A percentile compares a stretch with the other conserved stretches of the same genome.
Conservation (phyloP, 23 tunicate species). For the Halocynthia aurantium region DNA sequence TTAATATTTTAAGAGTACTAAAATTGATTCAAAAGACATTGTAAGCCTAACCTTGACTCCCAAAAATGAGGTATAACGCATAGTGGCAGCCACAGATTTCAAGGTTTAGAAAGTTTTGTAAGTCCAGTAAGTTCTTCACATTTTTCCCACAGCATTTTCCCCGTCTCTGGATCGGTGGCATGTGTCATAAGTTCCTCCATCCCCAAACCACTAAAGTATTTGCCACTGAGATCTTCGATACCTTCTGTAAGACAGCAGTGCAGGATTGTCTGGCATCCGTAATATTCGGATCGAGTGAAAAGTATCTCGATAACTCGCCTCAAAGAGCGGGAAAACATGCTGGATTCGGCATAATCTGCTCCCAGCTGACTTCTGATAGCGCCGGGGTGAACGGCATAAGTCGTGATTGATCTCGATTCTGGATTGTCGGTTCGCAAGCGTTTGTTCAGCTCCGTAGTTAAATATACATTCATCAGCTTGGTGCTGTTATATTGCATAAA, state of each 20-base stretch:
- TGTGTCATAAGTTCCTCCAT: neutral
- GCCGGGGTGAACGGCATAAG: constrained; percentile 21
- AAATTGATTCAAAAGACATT: no score
- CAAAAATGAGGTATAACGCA: no score
- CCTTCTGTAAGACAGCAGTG: constrained; percentile 18
- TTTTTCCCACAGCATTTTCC: constrained; percentile 3
- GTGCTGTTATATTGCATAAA: constrained; percentile 12
- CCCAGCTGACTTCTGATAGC: constrained; percentile 6
- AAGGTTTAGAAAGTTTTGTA: no score
- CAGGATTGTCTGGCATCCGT: constrained; percentile 12
- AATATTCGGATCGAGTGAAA: neutral
- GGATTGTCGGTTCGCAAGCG: constrained; percentile 4
- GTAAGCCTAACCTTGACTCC: no score
- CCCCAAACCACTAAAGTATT: neutral
- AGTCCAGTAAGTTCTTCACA: neutral
- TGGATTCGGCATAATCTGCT: neutral
- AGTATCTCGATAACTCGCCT: neutral
- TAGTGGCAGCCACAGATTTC: no score
- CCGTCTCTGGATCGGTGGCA: constrained; percentile 5
- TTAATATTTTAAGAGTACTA: no score
- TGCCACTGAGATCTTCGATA: neutral
- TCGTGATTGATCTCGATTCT: neutral
- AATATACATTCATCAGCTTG: constrained; percentile 21
- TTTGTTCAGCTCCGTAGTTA: constrained; percentile 7
- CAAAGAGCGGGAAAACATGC: neutral